Percentiles rank a stretch among this genome's conserved stretches.
phyloP scores from a whole-genome alignment of 2,113 vertebrate genomes.

The Agelaius tricolor region DNA sequence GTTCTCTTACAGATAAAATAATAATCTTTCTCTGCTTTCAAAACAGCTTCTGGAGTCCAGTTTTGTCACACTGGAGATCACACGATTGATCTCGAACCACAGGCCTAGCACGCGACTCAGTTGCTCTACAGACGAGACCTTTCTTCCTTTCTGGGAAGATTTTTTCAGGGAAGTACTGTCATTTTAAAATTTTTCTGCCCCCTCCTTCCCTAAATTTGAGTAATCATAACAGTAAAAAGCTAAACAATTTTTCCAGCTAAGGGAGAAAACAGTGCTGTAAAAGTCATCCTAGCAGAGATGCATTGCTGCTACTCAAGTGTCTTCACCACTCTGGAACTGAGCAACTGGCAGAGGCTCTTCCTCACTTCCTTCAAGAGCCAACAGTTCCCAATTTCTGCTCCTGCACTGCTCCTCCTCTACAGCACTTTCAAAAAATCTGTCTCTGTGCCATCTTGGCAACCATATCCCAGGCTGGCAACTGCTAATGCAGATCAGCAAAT shows the following conservation, averaged over 20 bases:
- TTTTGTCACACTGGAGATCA: background rate
- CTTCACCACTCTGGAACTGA: background rate
- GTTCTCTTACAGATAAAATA: background rate
- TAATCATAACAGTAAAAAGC: background rate
- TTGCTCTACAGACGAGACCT: background rate
- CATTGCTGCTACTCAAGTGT: background rate
- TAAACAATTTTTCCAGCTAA: background rate
- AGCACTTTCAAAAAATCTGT: background rate
- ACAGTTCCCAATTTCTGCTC: background rate
- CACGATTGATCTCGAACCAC: background rate
- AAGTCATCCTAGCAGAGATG: background rate
- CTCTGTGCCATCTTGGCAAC: constrained; percentile 22
- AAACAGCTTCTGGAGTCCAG: background rate
- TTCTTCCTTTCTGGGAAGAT: background rate
- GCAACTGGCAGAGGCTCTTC: background rate
- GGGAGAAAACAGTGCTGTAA: background rate
- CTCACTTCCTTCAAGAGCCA: background rate
- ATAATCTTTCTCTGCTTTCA: background rate
- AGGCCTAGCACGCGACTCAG: background rate
- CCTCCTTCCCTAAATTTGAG: background rate
- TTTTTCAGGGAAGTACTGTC: background rate
- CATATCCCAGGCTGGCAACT: background rate
- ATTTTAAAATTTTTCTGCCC: background rate
- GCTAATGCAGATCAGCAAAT: constrained; percentile 17
- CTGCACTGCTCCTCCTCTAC: background rate